Base-by-base conservation (phyloP, 2,113 vertebrate genomes). In the Pycnonotus jocosus region DNA sequence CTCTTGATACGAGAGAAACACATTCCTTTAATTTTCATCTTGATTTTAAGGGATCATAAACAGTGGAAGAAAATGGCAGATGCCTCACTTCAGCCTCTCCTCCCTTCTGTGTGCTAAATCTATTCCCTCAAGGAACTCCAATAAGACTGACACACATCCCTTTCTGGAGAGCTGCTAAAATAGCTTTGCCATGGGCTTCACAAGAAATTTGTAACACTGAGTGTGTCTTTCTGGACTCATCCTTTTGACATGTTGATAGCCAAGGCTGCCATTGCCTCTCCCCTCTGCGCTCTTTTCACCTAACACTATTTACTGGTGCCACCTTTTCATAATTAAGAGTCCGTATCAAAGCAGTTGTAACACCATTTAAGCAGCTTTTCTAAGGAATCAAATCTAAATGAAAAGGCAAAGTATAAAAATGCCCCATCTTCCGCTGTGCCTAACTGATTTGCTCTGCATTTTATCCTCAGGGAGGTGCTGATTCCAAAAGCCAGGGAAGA, bases 301-400 rank as follows among this genome's bases (percentile, higher is more conserved):
- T 92, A 96, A 97, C 72, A 0, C 69, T 97, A 95, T 97, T 97
- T 96, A 81, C 91, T 85, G 81, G 44, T 81, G 68, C 65, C 84
- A 96, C 95, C 90, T 97, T 97, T 96, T 96, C 92, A 96, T 90
- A 96, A 96, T 96, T 97, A 97, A 94, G 85, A 84, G 83, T 37
- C 93, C 79, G 18, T 97, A 96, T 90, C 95, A 96, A 97, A 97
- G 92, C 86, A 95, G 83, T 88, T 95, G 92, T 96, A 96, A 97
- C 92, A 94, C 95, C 92, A 77, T 88, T 95, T 96, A 97, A 95
- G 91, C 90, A 88, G 95, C 94, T 97, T 96, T 97, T 89, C 93
- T 79, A 57, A 96, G 93, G 92, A 94, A 97, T 95, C 82, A 70
- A 90, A 91, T 90, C 94, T 90, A 94, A 95, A 95, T 83, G 93